These are phyloP conservation scores for Brienomyrus longianalis DNA, from an alignment of 2,113 vertebrate genomes.

Conservation along the genomic window DNA sequence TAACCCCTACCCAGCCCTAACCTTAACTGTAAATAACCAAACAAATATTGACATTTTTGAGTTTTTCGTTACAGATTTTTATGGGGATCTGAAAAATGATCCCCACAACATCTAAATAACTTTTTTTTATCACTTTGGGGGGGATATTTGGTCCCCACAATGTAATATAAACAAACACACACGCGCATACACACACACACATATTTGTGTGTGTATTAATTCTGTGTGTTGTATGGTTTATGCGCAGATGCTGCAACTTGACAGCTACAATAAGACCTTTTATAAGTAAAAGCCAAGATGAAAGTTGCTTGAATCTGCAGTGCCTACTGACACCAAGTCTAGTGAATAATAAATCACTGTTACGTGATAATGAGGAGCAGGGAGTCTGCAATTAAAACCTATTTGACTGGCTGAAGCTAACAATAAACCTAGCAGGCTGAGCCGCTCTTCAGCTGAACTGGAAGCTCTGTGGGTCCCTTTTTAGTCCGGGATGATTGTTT, in stretches of 20 bases:
- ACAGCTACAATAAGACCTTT: not conserved
- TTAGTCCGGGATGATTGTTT: not conserved
- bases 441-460: not conserved
- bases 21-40: too few species aligned
- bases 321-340: not conserved
- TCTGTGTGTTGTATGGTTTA: not conserved
- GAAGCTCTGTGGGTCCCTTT: not conserved
- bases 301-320: not conserved
- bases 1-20: too few species aligned
- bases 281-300: not conserved
- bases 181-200: too few species aligned
- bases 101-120: too few species aligned
- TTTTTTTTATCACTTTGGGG: too few species aligned
- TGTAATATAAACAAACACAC: too few species aligned
- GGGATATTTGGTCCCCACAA: too few species aligned
- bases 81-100: too few species aligned
- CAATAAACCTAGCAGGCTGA: not conserved
- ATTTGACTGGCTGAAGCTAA: not conserved
- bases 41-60: too few species aligned
- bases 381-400: not conserved
- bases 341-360: not conserved
- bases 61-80: too few species aligned
- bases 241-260: not conserved
- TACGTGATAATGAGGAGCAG: not conserved
- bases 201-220: too few species aligned